These are phyloP conservation scores for Tonatia bakeri DNA, from an alignment of 2,113 vertebrate genomes.

Conservation along the genomic window DNA sequence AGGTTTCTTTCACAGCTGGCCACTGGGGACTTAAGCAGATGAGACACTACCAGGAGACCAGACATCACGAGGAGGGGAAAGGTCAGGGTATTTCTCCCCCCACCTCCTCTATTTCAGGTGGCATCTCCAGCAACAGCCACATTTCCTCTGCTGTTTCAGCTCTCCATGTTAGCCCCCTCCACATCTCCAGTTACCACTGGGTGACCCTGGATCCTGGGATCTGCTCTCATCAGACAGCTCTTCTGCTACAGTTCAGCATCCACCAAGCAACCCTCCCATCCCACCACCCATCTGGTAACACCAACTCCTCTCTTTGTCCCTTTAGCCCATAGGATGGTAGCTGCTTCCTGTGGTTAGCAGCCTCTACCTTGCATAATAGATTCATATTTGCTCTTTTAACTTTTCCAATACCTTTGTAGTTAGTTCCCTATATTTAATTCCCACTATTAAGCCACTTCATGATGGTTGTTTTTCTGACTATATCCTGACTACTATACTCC, in stretches of 20 bases:
- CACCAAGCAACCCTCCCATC: not conserved
- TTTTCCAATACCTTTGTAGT: not conserved
- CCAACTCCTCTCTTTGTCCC: not conserved
- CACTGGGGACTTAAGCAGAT: not conserved
- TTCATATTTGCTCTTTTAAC: not conserved
- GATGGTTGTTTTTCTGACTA: not conserved
- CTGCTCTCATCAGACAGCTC: not conserved
- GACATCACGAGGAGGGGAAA: not conserved
- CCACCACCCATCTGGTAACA: not conserved
- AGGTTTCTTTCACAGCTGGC: not conserved
- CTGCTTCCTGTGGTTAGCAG: not conserved
- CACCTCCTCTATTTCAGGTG: not conserved
- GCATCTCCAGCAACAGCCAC: not conserved
- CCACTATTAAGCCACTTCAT: not conserved
- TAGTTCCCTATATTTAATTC: not conserved
- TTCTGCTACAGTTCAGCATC: not conserved
- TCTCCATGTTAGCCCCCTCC: not conserved
- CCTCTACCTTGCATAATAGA: not conserved
- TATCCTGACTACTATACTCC: not conserved
- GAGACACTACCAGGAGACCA: not conserved
- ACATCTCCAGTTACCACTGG: not conserved
- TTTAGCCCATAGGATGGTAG: not conserved
- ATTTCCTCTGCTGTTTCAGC: not conserved
- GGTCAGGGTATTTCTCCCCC: not conserved
- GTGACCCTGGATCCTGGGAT: not conserved